Base-by-base conservation (phyloP, 2,113 vertebrate genomes). In the Passer montanus region DNA sequence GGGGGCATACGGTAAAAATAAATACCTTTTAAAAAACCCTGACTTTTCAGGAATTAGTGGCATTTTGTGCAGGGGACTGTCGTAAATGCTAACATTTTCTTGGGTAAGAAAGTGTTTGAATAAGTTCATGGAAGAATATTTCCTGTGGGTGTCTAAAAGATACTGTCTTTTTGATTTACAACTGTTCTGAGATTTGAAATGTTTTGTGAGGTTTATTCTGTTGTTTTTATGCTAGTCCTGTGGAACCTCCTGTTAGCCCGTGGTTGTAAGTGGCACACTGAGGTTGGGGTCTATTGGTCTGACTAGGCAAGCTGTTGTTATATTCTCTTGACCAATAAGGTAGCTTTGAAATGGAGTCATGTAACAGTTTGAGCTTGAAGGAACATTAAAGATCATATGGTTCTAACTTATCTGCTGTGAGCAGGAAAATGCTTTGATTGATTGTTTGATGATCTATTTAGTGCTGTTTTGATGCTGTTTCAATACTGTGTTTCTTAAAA, bases 21-120 rank as follows among this genome's bases (percentile, higher is more conserved):
- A 41, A 6, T 87, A 11, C 77, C 68, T 41, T 1, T 8, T 37
- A 80, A 84, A 73, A 44, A 0, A 0, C 2, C 19, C 15, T 43
- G n/a, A 8, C 24, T 95, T 90, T 88, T 92, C 20, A 50, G 63
- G 76, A 62, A 68, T 94, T 86, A 56, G 41, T 74, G 33, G 14
- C 43, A 37, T 93, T 85, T 79, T 82, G 4, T 82, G 30, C 35
- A 55, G 21, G 8, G 10, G 4, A 9, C 13, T 83, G 0, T 20
- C 58, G 14, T 43, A 56, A 80, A 24, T 78, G n/a, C 30, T 56
- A 26, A 37, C 52, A n/a, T 39, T 30, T 59, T 78, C 49, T n/a
- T 60, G 52, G 7, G 11, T 75, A n/a, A 33, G 28, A 66, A 93
- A 60, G 17, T 28, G 3, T 63, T 94, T 55, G 56, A 10, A 15